Evolutionary conservation across 2,113 vertebrate species (phyloP), one percentile per base, ranked within the genome.

Genomic region (Aspiorhynchus laticeps): DNA sequence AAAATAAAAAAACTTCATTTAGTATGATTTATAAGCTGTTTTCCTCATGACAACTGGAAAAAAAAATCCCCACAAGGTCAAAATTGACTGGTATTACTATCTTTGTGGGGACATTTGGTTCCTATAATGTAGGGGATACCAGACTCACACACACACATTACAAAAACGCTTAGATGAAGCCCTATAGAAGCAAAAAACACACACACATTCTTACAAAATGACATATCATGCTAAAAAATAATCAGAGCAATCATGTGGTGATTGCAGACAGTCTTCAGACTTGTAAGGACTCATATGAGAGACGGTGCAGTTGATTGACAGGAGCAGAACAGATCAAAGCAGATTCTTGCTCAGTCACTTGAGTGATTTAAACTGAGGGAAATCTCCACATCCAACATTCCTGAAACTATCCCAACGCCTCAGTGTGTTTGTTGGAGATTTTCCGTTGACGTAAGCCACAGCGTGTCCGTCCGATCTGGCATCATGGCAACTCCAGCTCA

Each of bases 401-500:
- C 38, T 8, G 21, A 75, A n/a, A 41, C 36, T 31, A 65, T 38
- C 73, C 65, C n/a, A 88, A 19, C 7, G 28, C 28, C 28, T 8
- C 65, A 1, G 67, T 19, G 31, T 8, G 31, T 71, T 36, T 38
- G 26, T 31, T 31, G 15, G 12, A 0, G 6, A 31, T 67, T 31
- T 31, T 67, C 63, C 12, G 12, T 67, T 67, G 63, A 67, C 63
- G 26, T 67, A 28, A 31, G 63, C 28, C 63, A 67, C 28, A 26
- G 59, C 12, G 1, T 61, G 78, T 85, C 65, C 51, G 78, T 85
- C 65, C 67, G 38, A 75, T 26, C 41, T 76, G n/a, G 26, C 33
- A 33, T 53, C 41, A 89, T 67, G 86, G 87, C 91, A 90, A 88
- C 90, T 83, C 90, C 89, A 91, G 93, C 90, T 91, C 92, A 91